Base-by-base conservation (phyloP, 2,113 vertebrate species). In the Scophthalmus maximus region DNA sequence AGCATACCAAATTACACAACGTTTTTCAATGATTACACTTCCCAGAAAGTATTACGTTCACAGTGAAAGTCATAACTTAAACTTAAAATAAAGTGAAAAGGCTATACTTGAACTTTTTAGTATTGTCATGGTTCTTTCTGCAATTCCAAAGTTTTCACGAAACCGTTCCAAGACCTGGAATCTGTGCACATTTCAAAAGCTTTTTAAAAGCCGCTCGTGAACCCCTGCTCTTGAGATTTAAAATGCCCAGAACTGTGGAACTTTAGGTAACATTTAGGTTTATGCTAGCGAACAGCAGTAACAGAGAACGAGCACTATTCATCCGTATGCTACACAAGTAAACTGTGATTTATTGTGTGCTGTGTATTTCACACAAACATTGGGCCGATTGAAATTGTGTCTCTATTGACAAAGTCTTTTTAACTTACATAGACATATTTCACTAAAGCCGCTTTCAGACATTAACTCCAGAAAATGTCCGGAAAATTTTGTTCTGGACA, bases 1-100 rank as follows among this genome's bases (percentile, higher is more conserved):
- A 32, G 51, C 26, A 53, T 3, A 42, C 12, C 40, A 62, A 58
- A 56, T 75, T 34, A 53, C 23, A 62, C 10, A 25, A 51, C 20
- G 18, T 44, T 10, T 4, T 29, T 47, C 7, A 18, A 18, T 10
- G 40, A 44, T 36, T 50, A 52, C 17, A 58, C 8, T 17, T 27
- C 4, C 40, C 14, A 62, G 8, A 34, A 22, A 23, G 36, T 0
- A 4, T 60, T 51, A 51, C 34, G n/a, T 60, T 5, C 12, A 52
- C n/a, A 40, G 42, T n/a, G 59, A 25, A 26, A 65, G 25, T n/a
- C 20, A 38, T 23, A 50, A 75, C 10, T 53, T 27, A 18, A n/a
- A 10, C 2, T 51, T 22, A 52, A 58, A 63, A 36, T 26, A 38
- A 52, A 56, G 53, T 26, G 1, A 25, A 20, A 36, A 5, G 0